Evolutionary conservation across 1,140 invertebrate genomes (phyloP).

Genomic region (Drosophila oshimai): DNA sequence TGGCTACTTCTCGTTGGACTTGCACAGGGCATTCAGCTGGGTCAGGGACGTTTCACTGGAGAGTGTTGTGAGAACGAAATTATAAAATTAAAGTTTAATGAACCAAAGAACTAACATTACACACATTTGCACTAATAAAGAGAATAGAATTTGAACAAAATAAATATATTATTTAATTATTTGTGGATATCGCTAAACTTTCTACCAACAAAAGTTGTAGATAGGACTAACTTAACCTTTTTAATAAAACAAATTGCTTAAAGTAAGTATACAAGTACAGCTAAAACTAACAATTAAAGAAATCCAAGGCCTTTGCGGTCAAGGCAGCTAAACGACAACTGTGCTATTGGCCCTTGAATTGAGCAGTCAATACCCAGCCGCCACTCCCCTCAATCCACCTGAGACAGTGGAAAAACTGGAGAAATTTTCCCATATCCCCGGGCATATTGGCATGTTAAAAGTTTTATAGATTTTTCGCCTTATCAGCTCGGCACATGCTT

Average conservation of each 20-base stretch:
- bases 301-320: not conserved
- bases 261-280: too few relatives aligned
- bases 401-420: not conserved
- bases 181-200: too few relatives aligned
- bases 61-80: not conserved
- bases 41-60: constrained; percentile 11
- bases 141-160: too few relatives aligned
- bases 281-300: too few relatives aligned
- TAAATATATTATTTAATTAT: too few relatives aligned
- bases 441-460: constrained; percentile 42
- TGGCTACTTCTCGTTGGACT: constrained; percentile 4
- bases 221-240: too few relatives aligned
- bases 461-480: constrained; percentile 51
- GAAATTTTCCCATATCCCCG: constrained; percentile 6
- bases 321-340: not conserved
- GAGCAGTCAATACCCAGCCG: not conserved
- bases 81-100: not conserved
- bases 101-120: constrained; percentile 2
- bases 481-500: constrained; percentile 51
- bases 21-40: constrained; percentile 9
- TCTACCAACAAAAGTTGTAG: too few relatives aligned
- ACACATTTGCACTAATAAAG: too few relatives aligned
- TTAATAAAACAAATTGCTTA: too few relatives aligned
- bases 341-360: not conserved
- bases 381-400: not conserved